Evolutionary conservation across 2,797 vertebrate genomes (phyloP), one percentile per base, ranked within the genome.

Genomic region (Sebastes cheni): DNA sequence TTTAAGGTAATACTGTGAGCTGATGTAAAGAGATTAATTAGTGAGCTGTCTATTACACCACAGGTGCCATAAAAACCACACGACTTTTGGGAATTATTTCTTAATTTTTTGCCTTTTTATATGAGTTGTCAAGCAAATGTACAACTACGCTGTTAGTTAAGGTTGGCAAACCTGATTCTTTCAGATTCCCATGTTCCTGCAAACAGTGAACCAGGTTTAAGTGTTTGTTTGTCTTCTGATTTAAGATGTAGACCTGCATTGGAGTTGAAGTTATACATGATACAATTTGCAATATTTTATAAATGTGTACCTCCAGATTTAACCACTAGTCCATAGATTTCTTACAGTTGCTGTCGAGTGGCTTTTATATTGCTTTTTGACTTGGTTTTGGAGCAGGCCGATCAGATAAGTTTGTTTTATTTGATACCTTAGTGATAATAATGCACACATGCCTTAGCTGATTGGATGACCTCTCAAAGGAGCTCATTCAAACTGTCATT

Each of bases 1-100:
- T 97, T 97, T 95, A 98, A 94, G 96, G 96, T 96, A 96, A 97
- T 96, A 98, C 98, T 99, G 98, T 99, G 97, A 99, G 97, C 95
- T 96, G 95, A 97, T 95, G 97, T 96, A 96, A 96, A 96, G 96
- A 97, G 96, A 97, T 96, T 96, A 95, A 96, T 94, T 95, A 97
- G 96, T 96, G 96, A 97, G 96, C 97, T 97, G 96, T 98, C 97
- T 97, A 96, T 96, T 97, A 94, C 97, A 97, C 98, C 98, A 97
- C 97, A 96, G 97, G 98, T 99, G 98, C 98, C 98, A 99, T 99
- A 95, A 95, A 86, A 95, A 96, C 91, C 92, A 96, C 94, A 92
- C 93, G 91, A 95, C 86, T 92, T 96, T 92, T 72, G 92, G 86
- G 93, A 93, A 88, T 94, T 94, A 88, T 70, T 92, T 89, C 92